Percentiles rank a stretch among this genome's conserved stretches.
Conservation (phyloP, 2,888 invertebrate genomes). For the Watsonalla cultraria region DNA sequence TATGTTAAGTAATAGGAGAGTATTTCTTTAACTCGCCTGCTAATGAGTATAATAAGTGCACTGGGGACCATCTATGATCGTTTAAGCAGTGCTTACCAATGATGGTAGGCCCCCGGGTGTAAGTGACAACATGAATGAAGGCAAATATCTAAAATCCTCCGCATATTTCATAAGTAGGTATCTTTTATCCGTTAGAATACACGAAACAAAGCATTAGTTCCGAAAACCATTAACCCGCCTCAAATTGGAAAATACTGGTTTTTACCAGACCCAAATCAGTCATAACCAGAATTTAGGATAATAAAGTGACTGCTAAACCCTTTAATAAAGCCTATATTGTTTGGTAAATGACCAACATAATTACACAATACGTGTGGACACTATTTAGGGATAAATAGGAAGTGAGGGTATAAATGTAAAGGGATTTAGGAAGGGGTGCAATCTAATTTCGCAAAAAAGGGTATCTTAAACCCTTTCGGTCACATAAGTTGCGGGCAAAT, state of each 20-base stretch:
- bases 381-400: slow-evolving; percentile 43
- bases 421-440: slow-evolving; percentile 55
- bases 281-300: slow-evolving; percentile 11
- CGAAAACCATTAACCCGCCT: neutral
- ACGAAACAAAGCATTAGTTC: neutral
- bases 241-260: slow-evolving; percentile 2
- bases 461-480: slow-evolving; percentile 46
- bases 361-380: slow-evolving; percentile 45
- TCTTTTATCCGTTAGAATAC: too few species aligned
- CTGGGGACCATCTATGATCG: too few species aligned
- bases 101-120: too few species aligned
- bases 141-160: too few species aligned
- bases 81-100: too few species aligned
- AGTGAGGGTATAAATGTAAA: slow-evolving; percentile 40
- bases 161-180: too few species aligned
- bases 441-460: slow-evolving; percentile 70
- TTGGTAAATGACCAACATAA: slow-evolving; percentile 44
- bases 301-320: slow-evolving; percentile 11
- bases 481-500: slow-evolving; percentile 32
- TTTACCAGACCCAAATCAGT: slow-evolving; percentile 15
- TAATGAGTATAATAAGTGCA: too few species aligned
- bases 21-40: too few species aligned
- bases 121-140: too few species aligned
- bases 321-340: slow-evolving; percentile 22
- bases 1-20: too few species aligned